phyloP scores from a whole-genome alignment of 2,113 vertebrate genomes.

The Centropristis striata region DNA sequence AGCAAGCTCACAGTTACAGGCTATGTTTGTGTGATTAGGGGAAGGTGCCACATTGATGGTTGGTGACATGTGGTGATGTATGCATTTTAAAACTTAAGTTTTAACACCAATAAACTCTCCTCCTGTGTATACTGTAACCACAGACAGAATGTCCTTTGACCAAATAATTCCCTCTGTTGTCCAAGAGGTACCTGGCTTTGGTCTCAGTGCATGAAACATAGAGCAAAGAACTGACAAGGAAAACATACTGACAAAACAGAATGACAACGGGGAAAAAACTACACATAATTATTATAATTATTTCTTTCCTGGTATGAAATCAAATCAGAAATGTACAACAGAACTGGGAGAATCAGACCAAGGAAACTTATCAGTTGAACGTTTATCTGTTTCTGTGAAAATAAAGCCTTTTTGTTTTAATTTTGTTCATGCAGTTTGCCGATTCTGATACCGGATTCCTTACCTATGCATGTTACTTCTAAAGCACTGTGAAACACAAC shows the following conservation, averaged over 20 bases:
- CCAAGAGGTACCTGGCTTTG: slow-evolving; percentile 70
- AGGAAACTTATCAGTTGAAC: slow-evolving; percentile 42
- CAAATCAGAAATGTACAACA: slow-evolving; percentile 61
- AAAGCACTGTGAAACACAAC: slow-evolving; percentile 62
- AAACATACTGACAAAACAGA: slow-evolving; percentile 46
- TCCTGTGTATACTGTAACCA: slow-evolving; percentile 51
- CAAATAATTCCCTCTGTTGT: slow-evolving; percentile 61
- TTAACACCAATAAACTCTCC: slow-evolving; percentile 50
- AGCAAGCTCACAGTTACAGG: slow-evolving; percentile 79
- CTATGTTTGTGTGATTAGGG: slow-evolving; percentile 56
- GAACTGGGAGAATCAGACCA: slow-evolving; percentile 33
- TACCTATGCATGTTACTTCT: slow-evolving; percentile 66
- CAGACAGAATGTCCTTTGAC: slow-evolving; percentile 55
- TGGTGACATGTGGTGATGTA: slow-evolving; percentile 46
- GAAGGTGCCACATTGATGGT: slow-evolving; percentile 48
- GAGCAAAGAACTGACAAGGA: slow-evolving; percentile 56
- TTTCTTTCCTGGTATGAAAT: slow-evolving; percentile 44
- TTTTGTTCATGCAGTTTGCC: slow-evolving; percentile 70
- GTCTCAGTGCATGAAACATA: slow-evolving; percentile 75
- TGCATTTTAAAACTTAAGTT: slow-evolving; percentile 51
- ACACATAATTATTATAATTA: slow-evolving; percentile 36
- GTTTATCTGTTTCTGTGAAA: slow-evolving; percentile 46
- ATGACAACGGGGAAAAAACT: slow-evolving; percentile 48
- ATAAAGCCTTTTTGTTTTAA: slow-evolving; percentile 33
- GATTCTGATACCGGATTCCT: slow-evolving; percentile 59